Evolutionary conservation across 2,888 invertebrate species (phyloP).

Genomic region (Callinectes sapidus): DNA sequence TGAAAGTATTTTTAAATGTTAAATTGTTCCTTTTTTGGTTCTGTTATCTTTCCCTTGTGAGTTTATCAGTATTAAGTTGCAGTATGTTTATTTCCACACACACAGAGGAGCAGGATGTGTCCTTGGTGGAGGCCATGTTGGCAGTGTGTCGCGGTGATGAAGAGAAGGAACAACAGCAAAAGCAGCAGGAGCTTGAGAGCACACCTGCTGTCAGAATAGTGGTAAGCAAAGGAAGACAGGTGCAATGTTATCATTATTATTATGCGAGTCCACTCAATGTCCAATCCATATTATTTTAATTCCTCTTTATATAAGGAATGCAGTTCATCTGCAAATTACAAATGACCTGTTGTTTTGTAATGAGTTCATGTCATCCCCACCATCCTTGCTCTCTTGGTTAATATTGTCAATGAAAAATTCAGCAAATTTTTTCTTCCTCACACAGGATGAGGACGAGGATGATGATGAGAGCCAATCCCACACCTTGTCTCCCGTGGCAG

Average conservation of each 20-base stretch:
- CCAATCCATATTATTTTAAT: too few species aligned
- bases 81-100: not conserved
- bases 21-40: not conserved
- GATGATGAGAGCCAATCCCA: slow-evolving; percentile 39
- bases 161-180: not conserved
- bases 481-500: slow-evolving; percentile 40
- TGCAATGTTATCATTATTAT: not conserved
- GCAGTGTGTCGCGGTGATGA: slow-evolving; percentile 52
- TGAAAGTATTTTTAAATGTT: not conserved
- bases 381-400: not conserved
- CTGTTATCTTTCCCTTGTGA: not conserved
- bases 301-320: not conserved
- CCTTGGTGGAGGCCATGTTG: slow-evolving; percentile 40
- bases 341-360: too few species aligned
- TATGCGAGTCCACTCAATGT: too few species aligned
- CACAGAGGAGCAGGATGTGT: slow-evolving; percentile 50
- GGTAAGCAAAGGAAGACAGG: not conserved
- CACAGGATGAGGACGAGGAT: not conserved
- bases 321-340: not conserved
- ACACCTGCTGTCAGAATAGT: not conserved
- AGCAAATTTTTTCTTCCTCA: not conserved
- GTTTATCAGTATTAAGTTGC: not conserved
- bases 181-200: not conserved
- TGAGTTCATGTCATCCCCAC: too few species aligned
- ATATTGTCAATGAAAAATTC: not conserved